Evolutionary conservation across 2,888 invertebrate species (phyloP).

Genomic region (Melanophora roralis): DNA sequence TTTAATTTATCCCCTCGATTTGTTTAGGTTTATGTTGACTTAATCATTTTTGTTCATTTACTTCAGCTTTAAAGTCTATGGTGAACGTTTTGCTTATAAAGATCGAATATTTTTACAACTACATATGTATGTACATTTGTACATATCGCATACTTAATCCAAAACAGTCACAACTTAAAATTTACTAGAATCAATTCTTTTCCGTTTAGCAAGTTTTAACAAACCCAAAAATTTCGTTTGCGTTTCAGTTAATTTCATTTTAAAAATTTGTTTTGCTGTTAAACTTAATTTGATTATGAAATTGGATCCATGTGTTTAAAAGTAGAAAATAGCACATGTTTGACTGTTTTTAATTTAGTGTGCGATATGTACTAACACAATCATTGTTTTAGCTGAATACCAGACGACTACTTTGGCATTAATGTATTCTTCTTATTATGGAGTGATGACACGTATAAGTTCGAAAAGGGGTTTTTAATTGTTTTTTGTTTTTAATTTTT

Average conservation of each 20-base stretch:
- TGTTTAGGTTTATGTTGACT: neutral
- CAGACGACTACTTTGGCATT: constrained; percentile 65
- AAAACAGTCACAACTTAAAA: too few species aligned
- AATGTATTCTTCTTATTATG: constrained; percentile 72
- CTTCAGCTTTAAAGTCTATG: constrained; percentile 12
- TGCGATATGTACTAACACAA: too few species aligned
- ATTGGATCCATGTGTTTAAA: too few species aligned
- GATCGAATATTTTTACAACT: constrained; percentile 21
- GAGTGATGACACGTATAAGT: constrained; percentile 63
- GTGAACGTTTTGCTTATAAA: constrained; percentile 15
- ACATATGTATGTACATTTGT: neutral
- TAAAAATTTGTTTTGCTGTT: too few species aligned
- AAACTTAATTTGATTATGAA: too few species aligned
- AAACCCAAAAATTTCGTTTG: too few species aligned
- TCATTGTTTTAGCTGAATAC: too few species aligned
- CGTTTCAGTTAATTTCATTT: too few species aligned
- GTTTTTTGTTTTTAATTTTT: constrained; percentile 1
- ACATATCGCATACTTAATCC: constrained; percentile 23
- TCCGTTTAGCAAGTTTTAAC: too few species aligned
- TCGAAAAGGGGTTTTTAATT: constrained; percentile 36
- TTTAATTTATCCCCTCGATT: constrained; percentile 26
- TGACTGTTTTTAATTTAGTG: too few species aligned
- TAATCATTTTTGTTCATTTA: constrained; percentile 11
- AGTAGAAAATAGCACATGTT: too few species aligned
- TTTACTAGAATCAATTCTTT: too few species aligned